Base-by-base conservation (phyloP, 2,888 invertebrate genomes). In the Pachymerium ferrugineum region DNA sequence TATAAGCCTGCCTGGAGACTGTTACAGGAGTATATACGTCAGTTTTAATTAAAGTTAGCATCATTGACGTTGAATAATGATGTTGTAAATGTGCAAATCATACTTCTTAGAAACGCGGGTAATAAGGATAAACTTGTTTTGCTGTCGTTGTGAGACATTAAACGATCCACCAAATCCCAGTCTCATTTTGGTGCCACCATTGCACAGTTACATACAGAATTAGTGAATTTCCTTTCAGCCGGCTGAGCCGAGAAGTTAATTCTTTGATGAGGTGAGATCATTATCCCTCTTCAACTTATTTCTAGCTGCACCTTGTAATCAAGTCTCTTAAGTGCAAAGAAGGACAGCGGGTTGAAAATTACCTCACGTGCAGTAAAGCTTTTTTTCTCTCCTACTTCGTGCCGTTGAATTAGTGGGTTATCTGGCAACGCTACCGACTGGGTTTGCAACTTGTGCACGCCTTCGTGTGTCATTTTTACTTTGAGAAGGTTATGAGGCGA, bases 31-130 rank as follows among this genome's bases (percentile, higher is more conserved):
- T 22, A 25, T 54, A 54, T 54, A 25, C 28, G 54, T 54, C 54
- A 54, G 54, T 54, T 54, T 54, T 54, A 54, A 54, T 54, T 54
- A 54, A 54, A 54, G 54, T 54, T 54, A 22, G 54, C 54, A 54
- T 54, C 54, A 22, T 28, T 54, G 54, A 54, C 54, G 54, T 54
- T 54, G 54, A 54, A 25, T 54, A 54, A 54, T 54, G 54, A 22
- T 28, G 25, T 8, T 54, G 22, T 54, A 54, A 54, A 54, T 54
- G 54, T 54, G 54, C 54, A 54, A 54, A 54, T 54, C 54, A 54
- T 54, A 54, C 19, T 28, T 25, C n/a, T n/a, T n/a, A n/a, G n/a
- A n/a, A n/a, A n/a, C 22, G 54, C 25, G 22, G 28, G 25, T 54
- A 22, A 54, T 22, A 54, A 54, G 8, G 54, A 54, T 22, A 54